phyloP scores from a whole-genome alignment of 2,113 vertebrate genomes.

The Zapus hudsonius region DNA sequence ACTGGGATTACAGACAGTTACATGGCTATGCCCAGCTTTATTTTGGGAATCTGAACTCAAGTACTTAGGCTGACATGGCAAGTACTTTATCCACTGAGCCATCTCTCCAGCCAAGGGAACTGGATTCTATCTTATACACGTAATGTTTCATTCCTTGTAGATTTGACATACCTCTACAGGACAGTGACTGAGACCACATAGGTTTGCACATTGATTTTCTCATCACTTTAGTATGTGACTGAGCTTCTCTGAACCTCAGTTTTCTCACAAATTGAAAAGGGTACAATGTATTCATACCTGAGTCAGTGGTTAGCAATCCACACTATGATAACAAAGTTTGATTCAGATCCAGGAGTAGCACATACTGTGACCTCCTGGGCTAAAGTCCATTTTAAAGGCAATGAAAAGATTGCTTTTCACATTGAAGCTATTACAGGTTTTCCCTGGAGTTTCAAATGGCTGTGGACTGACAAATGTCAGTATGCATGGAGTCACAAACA shows the following conservation, averaged over 20 bases:
- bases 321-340: not conserved
- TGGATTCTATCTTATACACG: not conserved
- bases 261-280: conserved; percentile 21
- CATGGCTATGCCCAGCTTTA: too few relatives aligned
- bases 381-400: not conserved
- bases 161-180: not conserved
- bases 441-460: not conserved
- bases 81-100: too few relatives aligned
- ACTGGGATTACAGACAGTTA: too few relatives aligned
- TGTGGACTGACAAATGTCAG: not conserved
- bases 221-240: not conserved
- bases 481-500: not conserved
- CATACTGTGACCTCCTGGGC: not conserved
- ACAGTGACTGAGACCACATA: not conserved
- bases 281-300: not conserved
- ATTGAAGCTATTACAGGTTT: not conserved
- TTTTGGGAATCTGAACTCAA: too few relatives aligned
- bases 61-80: too few relatives aligned
- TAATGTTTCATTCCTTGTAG: not conserved
- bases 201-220: not conserved
- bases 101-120: not conserved
- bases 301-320: not conserved
- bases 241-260: not conserved
- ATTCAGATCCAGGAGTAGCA: not conserved
- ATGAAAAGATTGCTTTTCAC: not conserved